These are phyloP conservation scores for Platyscapa corneri DNA, from an alignment of 1,140 invertebrate species.

Conservation along the genomic window DNA sequence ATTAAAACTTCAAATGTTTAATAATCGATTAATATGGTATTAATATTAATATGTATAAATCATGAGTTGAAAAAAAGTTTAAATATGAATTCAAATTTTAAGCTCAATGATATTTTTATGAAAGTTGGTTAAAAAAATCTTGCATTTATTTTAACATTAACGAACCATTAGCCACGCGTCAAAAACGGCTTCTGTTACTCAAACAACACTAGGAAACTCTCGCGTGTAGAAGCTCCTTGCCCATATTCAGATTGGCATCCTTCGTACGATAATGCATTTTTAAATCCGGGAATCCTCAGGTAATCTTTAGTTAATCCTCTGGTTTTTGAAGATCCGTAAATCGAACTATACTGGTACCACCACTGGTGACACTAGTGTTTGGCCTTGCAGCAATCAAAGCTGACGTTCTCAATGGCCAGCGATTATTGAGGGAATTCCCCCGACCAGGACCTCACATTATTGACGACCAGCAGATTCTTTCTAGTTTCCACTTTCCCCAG, in stretches of 20 bases:
- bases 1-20: neutral
- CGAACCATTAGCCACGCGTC: conserved; percentile 15
- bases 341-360: conserved; percentile 5
- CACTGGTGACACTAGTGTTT: neutral
- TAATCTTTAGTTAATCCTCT: neutral
- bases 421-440: conserved; percentile 32
- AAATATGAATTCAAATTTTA: neutral
- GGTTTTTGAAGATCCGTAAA: neutral
- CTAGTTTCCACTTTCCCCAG: neutral
- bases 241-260: neutral
- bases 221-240: neutral
- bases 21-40: neutral
- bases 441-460: neutral
- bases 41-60: neutral
- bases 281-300: neutral
- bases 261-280: neutral
- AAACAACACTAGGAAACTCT: neutral
- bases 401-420: neutral
- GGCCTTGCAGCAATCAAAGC: neutral
- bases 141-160: neutral
- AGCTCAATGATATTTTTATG: too few species aligned
- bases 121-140: neutral
- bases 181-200: neutral
- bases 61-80: neutral
- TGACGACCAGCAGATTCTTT: neutral